Conservation (phyloP, 2,888 invertebrate genomes). For the Morpho achilles region DNA sequence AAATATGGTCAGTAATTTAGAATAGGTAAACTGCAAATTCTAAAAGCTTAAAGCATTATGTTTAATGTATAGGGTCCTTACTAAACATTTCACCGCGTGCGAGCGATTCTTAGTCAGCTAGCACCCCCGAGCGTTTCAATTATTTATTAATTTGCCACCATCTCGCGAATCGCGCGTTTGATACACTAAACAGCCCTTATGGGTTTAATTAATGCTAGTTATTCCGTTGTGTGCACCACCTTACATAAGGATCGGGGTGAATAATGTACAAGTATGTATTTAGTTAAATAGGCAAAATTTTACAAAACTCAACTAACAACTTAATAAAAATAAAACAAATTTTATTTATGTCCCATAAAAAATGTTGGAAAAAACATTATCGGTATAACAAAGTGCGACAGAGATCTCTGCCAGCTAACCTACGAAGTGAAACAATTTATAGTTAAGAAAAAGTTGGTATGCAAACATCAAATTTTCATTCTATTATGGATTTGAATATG, state of each 20-base stretch:
- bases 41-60: no score
- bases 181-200: conserved; percentile 29
- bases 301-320: not conserved
- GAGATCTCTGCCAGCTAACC: no score
- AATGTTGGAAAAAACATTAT: no score
- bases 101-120: conserved; percentile 51
- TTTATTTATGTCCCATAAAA: no score
- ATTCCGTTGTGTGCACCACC: conserved; percentile 13
- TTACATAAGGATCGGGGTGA: conserved; percentile 4
- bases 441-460: no score
- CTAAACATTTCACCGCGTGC: conserved; percentile 29
- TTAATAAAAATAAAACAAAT: not conserved
- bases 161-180: conserved; percentile 34
- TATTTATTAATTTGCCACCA: conserved; percentile 55
- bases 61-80: conserved; percentile 23
- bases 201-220: conserved; percentile 28
- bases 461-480: no score
- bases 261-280: conserved; percentile 4
- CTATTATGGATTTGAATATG: no score
- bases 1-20: no score
- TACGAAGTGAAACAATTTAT: no score
- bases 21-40: no score
- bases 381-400: no score
- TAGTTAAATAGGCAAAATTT: conserved; percentile 3
- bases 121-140: conserved; percentile 58